Conservation (phyloP, 2,797 vertebrate genomes). For the Chrysocyon brachyurus region DNA sequence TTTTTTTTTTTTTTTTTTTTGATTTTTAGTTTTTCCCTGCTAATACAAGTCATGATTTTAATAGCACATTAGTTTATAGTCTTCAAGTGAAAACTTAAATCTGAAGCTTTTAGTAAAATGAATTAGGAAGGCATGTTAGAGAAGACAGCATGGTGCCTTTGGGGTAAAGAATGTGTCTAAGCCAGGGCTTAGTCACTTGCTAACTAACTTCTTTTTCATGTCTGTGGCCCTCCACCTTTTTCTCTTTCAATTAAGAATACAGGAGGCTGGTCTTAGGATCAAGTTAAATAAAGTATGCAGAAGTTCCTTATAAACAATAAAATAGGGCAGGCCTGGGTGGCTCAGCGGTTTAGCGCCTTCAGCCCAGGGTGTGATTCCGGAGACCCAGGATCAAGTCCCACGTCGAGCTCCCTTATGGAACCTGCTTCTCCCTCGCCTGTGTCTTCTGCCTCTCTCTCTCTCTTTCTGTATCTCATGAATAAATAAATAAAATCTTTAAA, state of each 20-base stretch:
- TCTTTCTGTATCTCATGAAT: too few species aligned
- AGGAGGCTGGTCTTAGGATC: background rate
- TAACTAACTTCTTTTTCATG: background rate
- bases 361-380: too few species aligned
- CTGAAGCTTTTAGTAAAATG: background rate
- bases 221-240: background rate
- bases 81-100: background rate
- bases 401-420: too few species aligned
- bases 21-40: background rate
- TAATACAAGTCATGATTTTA: background rate
- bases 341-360: too few species aligned
- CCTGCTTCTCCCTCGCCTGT: too few species aligned
- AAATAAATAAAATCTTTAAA: too few species aligned
- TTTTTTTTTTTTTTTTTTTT: background rate
- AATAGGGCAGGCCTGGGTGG: background rate
- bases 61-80: background rate
- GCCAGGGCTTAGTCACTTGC: background rate
- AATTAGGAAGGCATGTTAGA: background rate
- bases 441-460: too few species aligned
- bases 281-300: background rate
- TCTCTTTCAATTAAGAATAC: background rate
- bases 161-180: background rate
- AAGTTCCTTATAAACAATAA: background rate
- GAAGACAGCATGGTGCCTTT: background rate
- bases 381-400: too few species aligned